Base-by-base conservation (phyloP, 2,113 vertebrate species). In the Prietella phreatophila region DNA sequence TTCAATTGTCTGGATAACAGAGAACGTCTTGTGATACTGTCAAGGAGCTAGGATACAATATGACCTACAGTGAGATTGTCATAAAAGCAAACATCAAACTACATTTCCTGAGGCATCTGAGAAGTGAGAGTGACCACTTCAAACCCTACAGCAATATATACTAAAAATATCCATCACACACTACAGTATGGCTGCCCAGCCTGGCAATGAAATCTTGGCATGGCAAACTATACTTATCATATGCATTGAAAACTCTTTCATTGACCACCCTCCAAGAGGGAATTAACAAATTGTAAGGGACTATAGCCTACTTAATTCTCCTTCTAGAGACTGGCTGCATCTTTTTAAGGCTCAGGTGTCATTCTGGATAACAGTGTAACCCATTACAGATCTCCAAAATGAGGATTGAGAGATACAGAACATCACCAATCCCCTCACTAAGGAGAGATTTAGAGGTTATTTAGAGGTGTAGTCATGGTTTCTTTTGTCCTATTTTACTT, bases 1-100 rank as follows among this genome's bases (percentile, higher is more conserved):
- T 84, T n/a, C 17, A 65, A 8, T 25, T 83, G 61, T 50, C 39
- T 61, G 80, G 56, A 82, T 67, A 67, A 50, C 42, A 84, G 61
- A 84, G 39, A 53, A 67, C 61, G 50, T 67, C 61, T 53, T 67
- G 27, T 50, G 82, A 47, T 65, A 47, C 60, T 50, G 60, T 83
- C 82, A 83, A 67, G 11, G 14, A 53, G 14, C 25, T 65, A 47
- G 27, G 15, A 33, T 53, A 47, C 25, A 65, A 65, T 65, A 36
- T 65, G 82, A n/a, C 60, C 36, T 53, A 20, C 79, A 53, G 0
- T n/a, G 42, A 27, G 25, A 84, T 53, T 84, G 22, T 67, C 53
- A 30, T 50, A 39, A 61, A 82, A 27, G 0, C 27, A n/a, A 81
- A 79, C 76, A 36, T 19, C 30, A 61, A 61, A 39, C 20, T 60